These are phyloP conservation scores for Nerophis ophidion DNA, from an alignment of 2,113 vertebrate species.

Conservation along the genomic window DNA sequence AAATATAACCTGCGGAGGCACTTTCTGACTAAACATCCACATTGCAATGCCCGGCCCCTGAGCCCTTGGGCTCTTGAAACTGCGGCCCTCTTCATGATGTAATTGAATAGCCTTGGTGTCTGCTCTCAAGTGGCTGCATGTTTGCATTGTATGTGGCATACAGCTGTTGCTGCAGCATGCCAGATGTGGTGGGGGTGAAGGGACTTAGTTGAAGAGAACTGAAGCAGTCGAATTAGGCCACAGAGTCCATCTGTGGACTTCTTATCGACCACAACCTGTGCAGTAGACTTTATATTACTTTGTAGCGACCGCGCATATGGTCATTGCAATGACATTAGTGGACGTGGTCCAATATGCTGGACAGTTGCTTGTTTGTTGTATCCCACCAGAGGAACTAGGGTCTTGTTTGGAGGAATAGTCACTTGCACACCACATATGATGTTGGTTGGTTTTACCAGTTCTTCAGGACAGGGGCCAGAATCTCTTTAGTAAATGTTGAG, in stretches of 20 bases:
- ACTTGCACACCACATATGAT: too few species aligned
- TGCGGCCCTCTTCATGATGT: too few species aligned
- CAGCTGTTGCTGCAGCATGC: slow-evolving; percentile 24
- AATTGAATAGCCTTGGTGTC: neutral
- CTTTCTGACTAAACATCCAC: too few species aligned
- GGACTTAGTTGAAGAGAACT: slow-evolving; percentile 4
- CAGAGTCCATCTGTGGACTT: slow-evolving; percentile 40
- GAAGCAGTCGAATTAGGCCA: slow-evolving; percentile 33
- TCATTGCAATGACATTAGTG: slow-evolving; percentile 5
- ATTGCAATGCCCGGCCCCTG: too few species aligned
- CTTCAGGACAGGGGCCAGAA: too few species aligned
- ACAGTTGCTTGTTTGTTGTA: slow-evolving; percentile 1
- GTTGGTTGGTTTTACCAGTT: too few species aligned
- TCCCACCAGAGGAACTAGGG: neutral
- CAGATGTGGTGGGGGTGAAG: slow-evolving; percentile 41
- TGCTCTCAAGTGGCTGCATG: slow-evolving; percentile 1
- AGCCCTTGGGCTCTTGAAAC: too few species aligned
- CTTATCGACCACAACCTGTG: slow-evolving; percentile 17
- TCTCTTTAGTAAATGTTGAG: too few species aligned
- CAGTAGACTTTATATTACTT: slow-evolving; percentile 12
- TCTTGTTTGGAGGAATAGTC: too few species aligned
- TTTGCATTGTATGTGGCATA: slow-evolving; percentile 10
- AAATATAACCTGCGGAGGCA: too few species aligned
- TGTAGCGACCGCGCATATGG: neutral
- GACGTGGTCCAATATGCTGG: slow-evolving; percentile 8